phyloP scores from a whole-genome alignment of 2,797 vertebrate species.

The Phoebastria nigripes region DNA sequence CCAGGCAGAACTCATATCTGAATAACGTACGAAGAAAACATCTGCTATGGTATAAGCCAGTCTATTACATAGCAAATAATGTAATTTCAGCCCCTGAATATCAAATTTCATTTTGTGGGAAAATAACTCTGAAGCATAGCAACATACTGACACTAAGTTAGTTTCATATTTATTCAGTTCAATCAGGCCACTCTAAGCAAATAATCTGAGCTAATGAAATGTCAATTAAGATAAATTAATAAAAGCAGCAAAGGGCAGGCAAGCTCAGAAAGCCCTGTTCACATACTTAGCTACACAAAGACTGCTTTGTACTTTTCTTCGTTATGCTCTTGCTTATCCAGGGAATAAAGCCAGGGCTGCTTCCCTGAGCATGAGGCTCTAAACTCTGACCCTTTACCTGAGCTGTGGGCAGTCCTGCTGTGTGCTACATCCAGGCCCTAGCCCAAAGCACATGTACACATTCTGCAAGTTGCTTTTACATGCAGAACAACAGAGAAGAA shows the following conservation, averaged over 20 bases:
- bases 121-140: background rate
- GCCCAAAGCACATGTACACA: background rate
- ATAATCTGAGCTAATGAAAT: background rate
- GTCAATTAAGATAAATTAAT: background rate
- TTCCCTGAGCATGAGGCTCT: background rate
- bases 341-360: background rate
- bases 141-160: background rate
- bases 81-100: background rate
- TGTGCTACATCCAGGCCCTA: background rate
- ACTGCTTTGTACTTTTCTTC: background rate
- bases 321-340: background rate
- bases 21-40: background rate
- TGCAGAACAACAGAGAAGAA: background rate
- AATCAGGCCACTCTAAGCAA: background rate
- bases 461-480: background rate
- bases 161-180: background rate
- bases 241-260: background rate
- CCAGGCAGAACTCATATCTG: background rate
- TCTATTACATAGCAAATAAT: background rate
- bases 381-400: background rate
- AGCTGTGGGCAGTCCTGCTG: background rate
- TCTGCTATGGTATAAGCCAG: background rate
- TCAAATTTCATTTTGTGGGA: background rate
- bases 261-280: background rate
- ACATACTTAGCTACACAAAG: background rate